Evolutionary conservation across 2,797 vertebrate species (phyloP), one percentile per base, ranked within the genome.

Genomic region (Falco rusticolus): DNA sequence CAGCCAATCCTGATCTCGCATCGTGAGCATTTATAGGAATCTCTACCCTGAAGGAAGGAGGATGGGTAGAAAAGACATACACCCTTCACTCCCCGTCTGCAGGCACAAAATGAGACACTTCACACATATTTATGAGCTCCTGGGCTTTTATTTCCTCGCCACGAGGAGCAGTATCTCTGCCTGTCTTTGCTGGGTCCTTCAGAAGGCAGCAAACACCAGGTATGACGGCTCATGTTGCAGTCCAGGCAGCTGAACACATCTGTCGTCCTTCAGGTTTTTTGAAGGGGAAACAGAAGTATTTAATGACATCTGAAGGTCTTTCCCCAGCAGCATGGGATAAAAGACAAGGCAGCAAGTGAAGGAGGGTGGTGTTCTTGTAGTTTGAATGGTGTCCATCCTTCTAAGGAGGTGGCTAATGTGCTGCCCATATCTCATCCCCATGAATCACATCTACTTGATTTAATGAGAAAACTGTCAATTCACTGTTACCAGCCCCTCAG

Each of bases 61-160:
- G 7, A 8, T 21, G 33, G 16, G 18, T 3, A 19, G 53, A 57
- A 47, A 33, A 57, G 16, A 29, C 11, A 17, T 1, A 0, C 0
- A 4, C 10, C 41, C 29, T 57, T 63, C 3, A 3, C 29, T 57
- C 33, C 21, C 20, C 34, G 50, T 68, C 53, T 43, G 19, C 61
- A 41, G 28, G 47, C 83, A 85, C 28, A 29, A 68, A 71, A 71
- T 3, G 7, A 92, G 54, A 20, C 71, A 26, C 47, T 94, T 72
- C 13, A 37, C 34, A n/a, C 64, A 41, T 37, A 8, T 45, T 72
- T 53, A 8, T 8, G n/a, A 43, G 33, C 25, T 72, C 41, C 31
- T 14, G 65, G 7, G 37, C 15, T 92, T 87, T 85, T 34, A 22
- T 45, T 45, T 5, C 13, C 22, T 54, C 5, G 9, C 0, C 43